Evolutionary conservation across 2,113 vertebrate genomes (phyloP).

Genomic region (Phrynosoma platyrhinos): DNA sequence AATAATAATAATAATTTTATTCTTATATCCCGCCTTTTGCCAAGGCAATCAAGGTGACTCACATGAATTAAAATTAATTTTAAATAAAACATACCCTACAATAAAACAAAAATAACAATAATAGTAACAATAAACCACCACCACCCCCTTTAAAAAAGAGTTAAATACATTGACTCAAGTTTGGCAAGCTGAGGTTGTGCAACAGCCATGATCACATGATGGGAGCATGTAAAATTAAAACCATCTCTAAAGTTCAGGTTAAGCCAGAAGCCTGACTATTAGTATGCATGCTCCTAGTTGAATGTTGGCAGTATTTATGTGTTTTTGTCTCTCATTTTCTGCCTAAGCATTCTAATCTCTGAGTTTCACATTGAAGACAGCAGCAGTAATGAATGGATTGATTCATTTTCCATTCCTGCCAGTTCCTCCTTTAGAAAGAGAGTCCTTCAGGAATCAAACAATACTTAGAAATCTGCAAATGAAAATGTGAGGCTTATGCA

Average conservation of each 20-base stretch:
- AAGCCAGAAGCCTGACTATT: neutral
- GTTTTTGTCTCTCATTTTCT: neutral
- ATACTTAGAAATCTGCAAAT: constrained; percentile 5
- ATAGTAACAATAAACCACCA: too few species aligned
- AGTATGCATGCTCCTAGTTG: neutral
- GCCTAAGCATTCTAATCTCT: neutral
- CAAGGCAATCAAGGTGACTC: too few species aligned
- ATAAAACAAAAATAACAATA: too few species aligned
- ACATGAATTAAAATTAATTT: too few species aligned
- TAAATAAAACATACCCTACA: too few species aligned
- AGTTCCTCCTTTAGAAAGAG: constrained; percentile 1
- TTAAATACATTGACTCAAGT: too few species aligned
- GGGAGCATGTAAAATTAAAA: neutral
- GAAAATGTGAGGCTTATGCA: constrained; percentile 15
- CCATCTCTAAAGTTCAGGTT: neutral
- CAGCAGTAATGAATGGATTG: neutral
- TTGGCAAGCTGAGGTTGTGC: too few species aligned
- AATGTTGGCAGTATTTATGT: neutral
- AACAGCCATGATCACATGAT: neutral
- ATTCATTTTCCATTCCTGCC: constrained; percentile 11
- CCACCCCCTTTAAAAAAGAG: too few species aligned
- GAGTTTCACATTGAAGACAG: neutral
- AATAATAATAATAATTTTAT: too few species aligned
- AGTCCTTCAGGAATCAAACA: neutral
- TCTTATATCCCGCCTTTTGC: too few species aligned